A percentile compares a stretch with the other conserved stretches of the same genome.
These are phyloP conservation scores for Bucorvus abyssinicus DNA, from an alignment of 2,797 vertebrate genomes.

Conservation along the genomic window DNA sequence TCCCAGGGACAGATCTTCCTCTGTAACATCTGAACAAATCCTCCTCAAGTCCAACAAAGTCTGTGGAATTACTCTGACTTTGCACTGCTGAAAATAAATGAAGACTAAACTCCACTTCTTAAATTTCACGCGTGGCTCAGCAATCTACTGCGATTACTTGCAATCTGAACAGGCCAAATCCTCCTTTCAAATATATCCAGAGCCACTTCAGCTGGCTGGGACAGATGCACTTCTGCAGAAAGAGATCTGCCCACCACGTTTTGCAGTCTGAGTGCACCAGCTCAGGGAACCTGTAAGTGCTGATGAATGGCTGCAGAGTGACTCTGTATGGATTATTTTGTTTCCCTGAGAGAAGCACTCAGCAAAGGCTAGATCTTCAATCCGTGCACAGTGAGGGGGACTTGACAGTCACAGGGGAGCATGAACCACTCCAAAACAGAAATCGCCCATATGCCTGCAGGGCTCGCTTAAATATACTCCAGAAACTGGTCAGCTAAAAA, in stretches of 20 bases:
- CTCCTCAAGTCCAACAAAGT: not conserved
- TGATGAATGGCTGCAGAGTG: not conserved
- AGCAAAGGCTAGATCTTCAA: not conserved
- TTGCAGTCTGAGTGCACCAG: not conserved
- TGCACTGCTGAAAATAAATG: slow-evolving; percentile 28
- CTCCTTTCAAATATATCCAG: not conserved
- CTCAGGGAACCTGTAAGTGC: not conserved
- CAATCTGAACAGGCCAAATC: not conserved
- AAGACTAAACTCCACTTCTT: slow-evolving; percentile 5
- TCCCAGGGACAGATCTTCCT: not conserved
- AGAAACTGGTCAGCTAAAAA: slow-evolving; percentile 4
- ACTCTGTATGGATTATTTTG: not conserved
- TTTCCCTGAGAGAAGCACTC: not conserved
- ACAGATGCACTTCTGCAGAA: not conserved
- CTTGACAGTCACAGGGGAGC: not conserved
- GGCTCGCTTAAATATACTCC: not conserved
- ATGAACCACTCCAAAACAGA: not conserved
- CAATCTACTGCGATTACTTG: slow-evolving; percentile 10
- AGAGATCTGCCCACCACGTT: not conserved
- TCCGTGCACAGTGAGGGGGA: not conserved
- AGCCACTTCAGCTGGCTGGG: not conserved
- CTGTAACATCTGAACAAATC: slow-evolving; percentile 1
- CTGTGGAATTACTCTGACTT: slow-evolving; percentile 47
- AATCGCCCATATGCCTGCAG: not conserved
- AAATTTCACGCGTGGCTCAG: slow-evolving; percentile 7